Evolutionary conservation across 64 coral and sea anemone species (phyloP), one percentile per base, ranked within the genome.

Genomic region (Stylophora pistillata): DNA sequence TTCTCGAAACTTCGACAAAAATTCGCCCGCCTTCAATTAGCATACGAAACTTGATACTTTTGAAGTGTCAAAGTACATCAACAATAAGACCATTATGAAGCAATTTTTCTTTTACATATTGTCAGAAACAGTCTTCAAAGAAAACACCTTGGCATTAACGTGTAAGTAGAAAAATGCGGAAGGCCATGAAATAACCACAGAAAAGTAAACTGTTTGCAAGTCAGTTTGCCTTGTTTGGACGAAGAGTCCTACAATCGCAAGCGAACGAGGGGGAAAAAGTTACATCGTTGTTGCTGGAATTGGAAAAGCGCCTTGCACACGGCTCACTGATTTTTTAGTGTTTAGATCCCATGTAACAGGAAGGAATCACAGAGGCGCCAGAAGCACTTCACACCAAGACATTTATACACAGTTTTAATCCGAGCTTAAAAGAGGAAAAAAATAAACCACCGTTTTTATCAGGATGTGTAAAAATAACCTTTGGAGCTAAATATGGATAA

Each of bases 1-100:
- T 84, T 84, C 80, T 33, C 62, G 33, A 70, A 84, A 84, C 58
- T 20, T 21, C 61, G 34, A n/a, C 32, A 84, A 84, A 23, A 84
- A 70, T 84, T 70, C 59, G 60, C 58, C 56, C 55, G 56, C 78
- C 78, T 61, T 78, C 75, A 78, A 78, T 16, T 56, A 56, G 25
- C 64, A 68, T 26, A 60, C 69, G 80, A 23, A 33, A 84, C 21
- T 70, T 26, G 80, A 84, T 53, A 84, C 61, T 53, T 13, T 12
- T 53, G 3, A 37, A 69, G 69, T 21, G 62, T 68, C 34, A 63
- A 53, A 69, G n/a, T 15, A 23, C 9, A 70, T 53, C 80, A 84
- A 69, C 60, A 84, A 69, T 68, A 84, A 69, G 58, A 23, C 58
- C 80, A 84, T 71, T 62, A 84, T 27, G 69, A 70, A 54, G 66